Base-by-base conservation (phyloP, 2,797 vertebrate genomes). In the Acrocephalus scirpaceus region DNA sequence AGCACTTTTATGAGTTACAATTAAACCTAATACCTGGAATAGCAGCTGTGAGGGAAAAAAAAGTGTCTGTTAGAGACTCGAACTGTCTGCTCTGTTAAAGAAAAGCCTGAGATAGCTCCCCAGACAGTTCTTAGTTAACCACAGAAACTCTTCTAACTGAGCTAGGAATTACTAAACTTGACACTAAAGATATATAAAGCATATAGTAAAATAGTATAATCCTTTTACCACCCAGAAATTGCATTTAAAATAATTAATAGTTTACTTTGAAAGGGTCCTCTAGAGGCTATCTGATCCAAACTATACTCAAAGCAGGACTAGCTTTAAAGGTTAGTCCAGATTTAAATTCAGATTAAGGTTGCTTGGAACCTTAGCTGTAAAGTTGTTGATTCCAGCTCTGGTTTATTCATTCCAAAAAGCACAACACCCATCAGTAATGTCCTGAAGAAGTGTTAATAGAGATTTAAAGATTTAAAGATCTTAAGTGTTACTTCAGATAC, bases 311-410 rank as follows among this genome's bases (percentile, higher is more conserved):
- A 92, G 30, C 26, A 75, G 27, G 27, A 10, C 8, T 58, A 61
- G 12, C 40, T 94, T 88, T 94, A 69, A 95, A 88, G 10, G 71
- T 69, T 57, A 78, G 7, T 78, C 58, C 70, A 90, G 90, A 65
- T 20, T 67, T 34, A 76, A 77, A 86, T 64, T 65, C 36, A 17
- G 10, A 78, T 62, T 47, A 47, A 47, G 1, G 11, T 57, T 79
- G 5, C 47, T 86, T 36, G 30, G 19, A 80, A 42, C 14, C 9
- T 60, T 76, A 19, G 4, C 26, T 88, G 4, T 60, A 53, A 64
- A 64, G 7, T 2, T 76, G 18, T 22, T 11, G 4, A 36, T 89
- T 91, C 22, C 20, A 86, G 0, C 21, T 72, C 42, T 47, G 29
- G 2, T 7, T 85, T 84, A 25, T 7, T 65, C 1, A 0, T 84